Conservation (phyloP, 2,113 vertebrate species). For the Gymnocephalus cernua region DNA sequence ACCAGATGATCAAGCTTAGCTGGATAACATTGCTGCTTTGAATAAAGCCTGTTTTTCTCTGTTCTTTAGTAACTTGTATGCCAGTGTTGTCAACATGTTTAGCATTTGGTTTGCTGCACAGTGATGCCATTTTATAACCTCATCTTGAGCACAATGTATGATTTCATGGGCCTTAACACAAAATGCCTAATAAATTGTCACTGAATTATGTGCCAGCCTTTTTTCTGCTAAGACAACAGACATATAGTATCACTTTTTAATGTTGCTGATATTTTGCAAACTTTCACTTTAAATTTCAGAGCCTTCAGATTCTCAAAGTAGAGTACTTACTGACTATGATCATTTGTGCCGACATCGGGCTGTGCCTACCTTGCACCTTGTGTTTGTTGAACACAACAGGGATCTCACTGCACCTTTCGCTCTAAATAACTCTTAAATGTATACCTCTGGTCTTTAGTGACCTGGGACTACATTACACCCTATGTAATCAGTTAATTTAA, state of each 20-base stretch:
- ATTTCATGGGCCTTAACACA: slow-evolving; percentile 62
- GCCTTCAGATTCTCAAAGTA: not conserved
- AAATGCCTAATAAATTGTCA: slow-evolving; percentile 67
- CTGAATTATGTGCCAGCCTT: not conserved
- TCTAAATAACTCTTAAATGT: not conserved
- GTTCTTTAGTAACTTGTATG: slow-evolving; percentile 29
- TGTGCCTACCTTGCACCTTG: not conserved
- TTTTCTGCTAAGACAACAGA: not conserved
- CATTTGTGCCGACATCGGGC: not conserved
- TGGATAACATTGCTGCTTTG: slow-evolving; percentile 9
- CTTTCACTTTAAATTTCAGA: not conserved
- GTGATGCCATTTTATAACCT: slow-evolving; percentile 46
- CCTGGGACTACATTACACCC: not conserved
- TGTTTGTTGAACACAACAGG: not conserved
- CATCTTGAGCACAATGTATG: slow-evolving; percentile 45
- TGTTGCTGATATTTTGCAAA: not conserved
- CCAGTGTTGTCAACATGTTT: slow-evolving; percentile 50
- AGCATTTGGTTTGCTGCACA: slow-evolving; percentile 45
- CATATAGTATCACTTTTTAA: too few species aligned
- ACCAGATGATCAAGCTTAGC: not conserved
- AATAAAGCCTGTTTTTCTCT: slow-evolving; percentile 29
- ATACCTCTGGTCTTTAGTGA: not conserved
- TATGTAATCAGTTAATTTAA: not conserved
- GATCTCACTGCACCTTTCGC: not conserved
- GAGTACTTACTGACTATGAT: not conserved